These are phyloP conservation scores for Clivina fossor DNA, from an alignment of 2,888 invertebrate species.

Conservation along the genomic window DNA sequence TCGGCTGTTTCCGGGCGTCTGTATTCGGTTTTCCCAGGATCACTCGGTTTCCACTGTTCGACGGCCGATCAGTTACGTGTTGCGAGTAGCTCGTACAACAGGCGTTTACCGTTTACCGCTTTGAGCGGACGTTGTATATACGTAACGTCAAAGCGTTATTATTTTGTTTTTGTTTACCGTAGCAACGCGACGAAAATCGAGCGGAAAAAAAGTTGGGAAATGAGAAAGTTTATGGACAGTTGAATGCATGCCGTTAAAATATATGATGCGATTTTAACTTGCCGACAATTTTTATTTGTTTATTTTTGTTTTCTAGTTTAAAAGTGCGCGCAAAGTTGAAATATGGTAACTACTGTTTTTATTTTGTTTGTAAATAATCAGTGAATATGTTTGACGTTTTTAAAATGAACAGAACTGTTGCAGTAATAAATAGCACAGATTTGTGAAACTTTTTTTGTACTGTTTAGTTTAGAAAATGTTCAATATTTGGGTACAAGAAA, in stretches of 20 bases:
- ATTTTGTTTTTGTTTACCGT: conserved; percentile 17
- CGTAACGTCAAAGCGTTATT: conserved; percentile 19
- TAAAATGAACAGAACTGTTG: too few relatives aligned
- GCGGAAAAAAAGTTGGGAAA: background rate
- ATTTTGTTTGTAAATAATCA: background rate
- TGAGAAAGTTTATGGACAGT: conserved; percentile 6
- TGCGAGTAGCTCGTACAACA: conserved; percentile 13
- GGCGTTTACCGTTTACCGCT: background rate
- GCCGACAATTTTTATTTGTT: background rate
- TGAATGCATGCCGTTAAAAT: conserved; percentile 4
- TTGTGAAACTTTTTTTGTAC: too few relatives aligned
- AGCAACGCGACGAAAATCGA: too few relatives aligned
- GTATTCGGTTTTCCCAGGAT: conserved; percentile 28
- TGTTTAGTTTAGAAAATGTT: too few relatives aligned
- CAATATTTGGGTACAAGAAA: too few relatives aligned
- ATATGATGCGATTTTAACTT: background rate
- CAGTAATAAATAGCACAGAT: too few relatives aligned
- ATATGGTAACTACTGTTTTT: conserved; percentile 2
- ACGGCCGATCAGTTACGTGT: conserved; percentile 15
- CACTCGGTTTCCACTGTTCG: conserved; percentile 12
- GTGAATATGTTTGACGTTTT: too few relatives aligned
- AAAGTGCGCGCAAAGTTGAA: too few relatives aligned
- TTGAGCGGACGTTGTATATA: conserved; percentile 1
- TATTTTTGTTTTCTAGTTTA: conserved; percentile 1
- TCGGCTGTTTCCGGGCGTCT: conserved; percentile 17